Evolutionary conservation across 2,797 vertebrate genomes (phyloP), one percentile per base, ranked within the genome.

Genomic region (Pipistrellus pipistrellus): DNA sequence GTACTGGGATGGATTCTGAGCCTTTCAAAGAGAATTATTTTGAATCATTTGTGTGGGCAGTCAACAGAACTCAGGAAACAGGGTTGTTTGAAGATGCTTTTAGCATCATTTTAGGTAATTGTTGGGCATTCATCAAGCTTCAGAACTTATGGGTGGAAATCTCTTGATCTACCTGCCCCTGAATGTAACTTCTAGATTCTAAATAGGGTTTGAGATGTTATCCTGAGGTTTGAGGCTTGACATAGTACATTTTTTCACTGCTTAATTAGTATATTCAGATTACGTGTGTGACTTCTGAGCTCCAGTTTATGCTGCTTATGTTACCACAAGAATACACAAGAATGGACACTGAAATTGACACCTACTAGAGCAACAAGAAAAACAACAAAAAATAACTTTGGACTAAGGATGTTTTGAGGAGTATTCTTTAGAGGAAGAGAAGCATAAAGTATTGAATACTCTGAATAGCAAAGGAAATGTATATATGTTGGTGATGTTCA

Each of bases 31-130:
- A 84, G 27, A 12, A 84, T 59, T 77, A 18, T 71, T 71, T 83
- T 59, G 48, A 76, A 76, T 85, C 20, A 44, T 57, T 80, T 90
- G n/a, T 85, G 55, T 64, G 46, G 88, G 25, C 13, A 46, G 35
- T 53, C 59, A 80, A 59, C 76, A 55, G 90, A 85, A 85, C 46
- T 80, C n/a, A 90, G 66, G 46, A 66, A 90, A 85, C 9, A 78
- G 23, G 18, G 46, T 64, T 14, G 30, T 90, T 80, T 80, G 55
- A 78, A 23, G 38, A 53, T 53, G 44, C 14, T 80, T 90, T 73
- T 3, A 2, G 6, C 69, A 21, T 69, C 25, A 62, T 55, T 46
- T 46, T 64, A 44, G 64, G 48, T 76, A 44, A 57, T 73, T 38
- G 30, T 46, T 73, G 66, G n/a, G 55, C 14, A 85, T 66, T 18